Base-by-base conservation (phyloP, 2,113 vertebrate genomes). In the Numida meleagris region DNA sequence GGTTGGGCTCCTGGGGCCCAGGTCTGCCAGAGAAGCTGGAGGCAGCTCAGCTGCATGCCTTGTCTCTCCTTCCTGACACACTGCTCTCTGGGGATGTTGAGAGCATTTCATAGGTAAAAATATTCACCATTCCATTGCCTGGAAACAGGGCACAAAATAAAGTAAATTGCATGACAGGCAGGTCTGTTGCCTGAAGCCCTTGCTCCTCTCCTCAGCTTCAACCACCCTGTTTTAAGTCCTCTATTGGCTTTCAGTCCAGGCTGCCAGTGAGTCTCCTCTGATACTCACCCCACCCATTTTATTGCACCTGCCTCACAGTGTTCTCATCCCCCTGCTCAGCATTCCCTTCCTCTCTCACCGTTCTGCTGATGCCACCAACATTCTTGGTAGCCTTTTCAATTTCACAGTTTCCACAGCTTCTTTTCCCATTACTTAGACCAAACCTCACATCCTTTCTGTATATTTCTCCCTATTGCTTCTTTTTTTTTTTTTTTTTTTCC, bases 241-340 rank as follows among this genome's bases (percentile, higher is more conserved):
- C 20, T 43, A 8, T 66, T 71, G 48, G 25, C 38, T 86, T 66
- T 78, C 14, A 43, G n/a, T n/a, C 23, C 12, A 7, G 38, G 9
- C 38, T 58, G 29, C n/a, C 29, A 8, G 1, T 33, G 34, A 42
- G 19, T 48, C 31, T 70, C 14, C 25, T 21, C 12, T 0, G 0
- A 36, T 82, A 27, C 33, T 82, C n/a, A 33, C 15, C 7, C 48
- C 31, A 38, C 27, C 10, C 11, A 8, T 74, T 68, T 74, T 42
- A 27, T 15, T 24, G 10, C 7, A 38, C 6, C 21, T 63, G 7
- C 33, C 15, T 48, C 24, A 40, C 38, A 2, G 1, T 19, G 29
- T 42, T 68, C 50, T 20, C 0, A 0, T 34, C 62, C 17, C 21
- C 18, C 10, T 1, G 5, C 48, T 70, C 31, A 18, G 42, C 24